A percentile compares a stretch with the other conserved stretches of the same genome.
These are phyloP conservation scores for Delia radicum DNA, from an alignment of 1,140 invertebrate genomes.

Conservation along the genomic window DNA sequence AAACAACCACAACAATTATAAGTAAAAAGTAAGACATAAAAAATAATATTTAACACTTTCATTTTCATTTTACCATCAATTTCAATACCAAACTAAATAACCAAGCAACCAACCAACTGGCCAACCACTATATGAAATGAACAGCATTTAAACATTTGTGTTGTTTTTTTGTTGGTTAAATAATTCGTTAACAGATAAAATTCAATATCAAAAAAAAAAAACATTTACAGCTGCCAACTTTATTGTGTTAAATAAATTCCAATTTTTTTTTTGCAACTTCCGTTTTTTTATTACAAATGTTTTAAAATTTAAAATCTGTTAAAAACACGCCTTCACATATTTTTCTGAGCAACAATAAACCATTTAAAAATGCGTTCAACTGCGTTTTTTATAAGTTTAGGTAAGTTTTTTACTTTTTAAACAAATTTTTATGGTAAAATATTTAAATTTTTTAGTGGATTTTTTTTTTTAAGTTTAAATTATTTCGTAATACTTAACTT, in stretches of 20 bases:
- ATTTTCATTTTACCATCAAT: conserved; percentile 17
- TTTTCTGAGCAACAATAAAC: background rate
- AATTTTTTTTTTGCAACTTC: conserved; percentile 1
- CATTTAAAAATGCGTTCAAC: conserved; percentile 3
- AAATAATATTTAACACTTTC: conserved; percentile 8
- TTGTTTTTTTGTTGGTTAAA: background rate
- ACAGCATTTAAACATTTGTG: background rate
- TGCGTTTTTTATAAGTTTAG: conserved; percentile 2
- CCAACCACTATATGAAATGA: background rate
- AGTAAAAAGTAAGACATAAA: background rate
- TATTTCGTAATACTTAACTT: conserved; percentile 8
- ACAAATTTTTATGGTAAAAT: background rate
- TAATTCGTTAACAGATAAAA: background rate
- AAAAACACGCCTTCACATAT: background rate
- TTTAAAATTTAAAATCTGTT: too few relatives aligned
- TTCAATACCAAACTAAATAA: too few relatives aligned
- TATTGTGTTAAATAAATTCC: background rate
- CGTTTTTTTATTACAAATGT: conserved; percentile 7
- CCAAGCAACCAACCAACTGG: background rate
- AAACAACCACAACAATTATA: background rate
- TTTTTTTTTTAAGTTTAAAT: background rate
- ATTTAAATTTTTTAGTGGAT: background rate
- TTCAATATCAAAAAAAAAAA: background rate
- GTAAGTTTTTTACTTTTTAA: conserved; percentile 3
- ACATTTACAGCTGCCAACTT: background rate